Evolutionary conservation across 2,888 invertebrate genomes (phyloP).

Genomic region (Xestoiulus laeticollis): DNA sequence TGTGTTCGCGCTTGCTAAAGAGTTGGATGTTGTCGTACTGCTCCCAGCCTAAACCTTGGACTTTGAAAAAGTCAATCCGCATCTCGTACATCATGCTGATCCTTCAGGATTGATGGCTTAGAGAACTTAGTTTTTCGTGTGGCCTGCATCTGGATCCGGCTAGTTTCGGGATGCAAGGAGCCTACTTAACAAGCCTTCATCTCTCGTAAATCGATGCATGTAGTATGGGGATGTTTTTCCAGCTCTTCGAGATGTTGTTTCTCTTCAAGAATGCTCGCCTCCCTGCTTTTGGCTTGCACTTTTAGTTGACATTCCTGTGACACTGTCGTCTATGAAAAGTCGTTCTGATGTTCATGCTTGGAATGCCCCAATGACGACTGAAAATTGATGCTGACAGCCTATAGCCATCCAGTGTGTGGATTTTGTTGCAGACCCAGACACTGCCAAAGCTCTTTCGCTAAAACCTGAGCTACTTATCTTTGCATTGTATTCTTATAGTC

Average conservation of each 20-base stretch:
- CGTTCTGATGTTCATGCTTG: conserved; percentile 53
- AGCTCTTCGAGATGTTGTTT: neutral
- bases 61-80: conserved; percentile 14
- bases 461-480: conserved; percentile 31
- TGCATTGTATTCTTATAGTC: conserved; percentile 30
- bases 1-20: neutral
- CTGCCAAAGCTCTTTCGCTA: conserved; percentile 19
- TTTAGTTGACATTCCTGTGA: conserved; percentile 51
- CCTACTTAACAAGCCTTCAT: conserved; percentile 34
- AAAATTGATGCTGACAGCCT: conserved; percentile 51
- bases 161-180: neutral
- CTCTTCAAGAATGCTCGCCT: conserved; percentile 22
- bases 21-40: neutral
- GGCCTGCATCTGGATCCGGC: conserved; percentile 3
- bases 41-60: neutral
- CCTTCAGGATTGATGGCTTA: conserved; percentile 15
- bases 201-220: conserved; percentile 42
- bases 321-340: conserved; percentile 50
- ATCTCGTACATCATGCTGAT: conserved; percentile 27
- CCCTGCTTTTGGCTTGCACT: conserved; percentile 35
- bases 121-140: conserved; percentile 9
- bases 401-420: conserved; percentile 16
- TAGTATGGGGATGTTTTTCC: neutral
- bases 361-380: conserved; percentile 52
- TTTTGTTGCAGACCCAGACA: conserved; percentile 2